Percentiles rank a stretch among this genome's conserved stretches.
Evolutionary conservation across 2,888 invertebrate species (phyloP).

Genomic region (Synergus laeviventris): DNA sequence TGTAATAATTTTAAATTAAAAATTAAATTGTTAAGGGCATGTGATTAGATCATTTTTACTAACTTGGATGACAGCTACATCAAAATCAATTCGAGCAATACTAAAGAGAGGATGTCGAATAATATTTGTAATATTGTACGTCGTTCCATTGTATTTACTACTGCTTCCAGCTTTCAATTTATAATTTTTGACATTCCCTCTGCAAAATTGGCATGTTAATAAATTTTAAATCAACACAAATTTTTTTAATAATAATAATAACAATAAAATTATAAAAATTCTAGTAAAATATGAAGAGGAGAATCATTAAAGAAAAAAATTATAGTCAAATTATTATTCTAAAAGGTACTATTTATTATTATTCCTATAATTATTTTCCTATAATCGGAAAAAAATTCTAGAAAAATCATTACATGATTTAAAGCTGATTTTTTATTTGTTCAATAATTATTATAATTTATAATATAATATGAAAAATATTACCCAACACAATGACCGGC

Average conservation of each 20-base stretch:
- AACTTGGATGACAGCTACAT: constrained; percentile 75
- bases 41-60: neutral
- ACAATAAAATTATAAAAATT: too few species aligned
- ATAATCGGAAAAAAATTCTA: too few species aligned
- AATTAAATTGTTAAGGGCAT: too few species aligned
- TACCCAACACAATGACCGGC: constrained; percentile 65
- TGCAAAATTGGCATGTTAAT: neutral
- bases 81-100: constrained; percentile 73
- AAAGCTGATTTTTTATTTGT: neutral
- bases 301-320: too few species aligned
- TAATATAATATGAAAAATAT: neutral
- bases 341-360: too few species aligned
- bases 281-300: too few species aligned
- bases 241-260: too few species aligned
- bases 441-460: neutral
- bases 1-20: too few species aligned
- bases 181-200: constrained; percentile 37
- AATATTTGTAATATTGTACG: constrained; percentile 49
- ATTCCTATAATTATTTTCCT: too few species aligned
- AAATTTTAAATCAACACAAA: too few species aligned
- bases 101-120: constrained; percentile 71
- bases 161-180: constrained; percentile 52
- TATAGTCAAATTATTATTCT: too few species aligned
- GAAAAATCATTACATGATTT: too few species aligned
- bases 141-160: constrained; percentile 43